Percentiles rank a stretch among this genome's conserved stretches.
Evolutionary conservation across 1,140 invertebrate genomes (phyloP).

Genomic region (Zaprionus nigranus): DNA sequence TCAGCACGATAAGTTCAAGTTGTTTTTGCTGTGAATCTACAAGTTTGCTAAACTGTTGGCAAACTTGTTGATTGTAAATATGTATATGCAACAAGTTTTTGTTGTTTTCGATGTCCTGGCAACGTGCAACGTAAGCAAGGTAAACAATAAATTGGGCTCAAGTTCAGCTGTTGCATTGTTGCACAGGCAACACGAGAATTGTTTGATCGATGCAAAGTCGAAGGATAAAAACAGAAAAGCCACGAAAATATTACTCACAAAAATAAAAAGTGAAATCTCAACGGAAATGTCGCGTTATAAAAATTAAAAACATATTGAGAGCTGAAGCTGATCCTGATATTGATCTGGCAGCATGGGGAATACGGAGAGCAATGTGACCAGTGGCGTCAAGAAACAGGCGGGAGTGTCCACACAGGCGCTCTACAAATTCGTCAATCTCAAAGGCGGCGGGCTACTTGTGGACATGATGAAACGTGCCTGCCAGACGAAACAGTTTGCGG

Average conservation of each 20-base stretch:
- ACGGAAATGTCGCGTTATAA: conserved; percentile 66
- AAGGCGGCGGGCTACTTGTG: conserved; percentile 96
- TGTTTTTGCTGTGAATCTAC: too few species aligned
- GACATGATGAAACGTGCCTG: conserved; percentile 96
- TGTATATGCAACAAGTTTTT: conserved; percentile 56
- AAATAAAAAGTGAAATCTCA: conserved; percentile 37
- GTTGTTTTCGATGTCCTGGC: conserved; percentile 50
- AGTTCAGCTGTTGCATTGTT: conserved; percentile 82
- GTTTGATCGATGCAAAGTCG: conserved; percentile 24
- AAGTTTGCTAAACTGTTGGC: conserved; percentile 11
- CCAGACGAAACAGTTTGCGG: conserved; percentile 94
- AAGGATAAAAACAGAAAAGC: conserved; percentile 57
- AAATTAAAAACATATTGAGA: conserved; percentile 31
- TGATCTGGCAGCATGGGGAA: conserved; percentile 90
- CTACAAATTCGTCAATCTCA: conserved; percentile 94
- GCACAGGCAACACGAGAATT: conserved; percentile 65
- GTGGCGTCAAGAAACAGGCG: conserved; percentile 96
- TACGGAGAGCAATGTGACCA: conserved; percentile 96
- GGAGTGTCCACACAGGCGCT: conserved; percentile 91
- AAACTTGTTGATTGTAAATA: conserved; percentile 57
- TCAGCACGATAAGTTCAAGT: conserved; percentile 28
- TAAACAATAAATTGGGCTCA: conserved; percentile 69
- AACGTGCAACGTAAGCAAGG: conserved; percentile 34
- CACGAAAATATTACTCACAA: conserved; percentile 32
- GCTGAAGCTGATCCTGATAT: not conserved